phyloP scores from a whole-genome alignment of 1,140 invertebrate species.

The Mamestra configurata region DNA sequence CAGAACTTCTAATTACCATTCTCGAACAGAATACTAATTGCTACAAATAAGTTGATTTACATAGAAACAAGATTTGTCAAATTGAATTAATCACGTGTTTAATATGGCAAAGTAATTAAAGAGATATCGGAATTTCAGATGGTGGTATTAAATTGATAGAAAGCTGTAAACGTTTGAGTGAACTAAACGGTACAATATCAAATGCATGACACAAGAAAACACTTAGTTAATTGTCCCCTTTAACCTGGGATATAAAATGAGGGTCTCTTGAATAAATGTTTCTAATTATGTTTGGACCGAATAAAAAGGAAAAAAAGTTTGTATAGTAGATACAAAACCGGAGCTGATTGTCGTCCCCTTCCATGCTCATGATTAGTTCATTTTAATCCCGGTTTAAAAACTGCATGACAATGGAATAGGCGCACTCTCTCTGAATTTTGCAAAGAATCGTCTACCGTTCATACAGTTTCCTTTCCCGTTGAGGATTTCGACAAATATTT shows the following conservation, averaged over 20 bases:
- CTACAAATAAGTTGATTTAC: conserved; percentile 32
- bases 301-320: conserved; percentile 18
- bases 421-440: conserved; percentile 73
- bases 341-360: conserved; percentile 55
- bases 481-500: conserved; percentile 83
- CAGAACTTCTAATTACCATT: conserved; percentile 37
- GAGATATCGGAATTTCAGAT: conserved; percentile 11
- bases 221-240: conserved; percentile 14
- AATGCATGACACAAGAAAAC: conserved; percentile 41
- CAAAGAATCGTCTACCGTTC: conserved; percentile 73
- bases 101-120: conserved; percentile 19
- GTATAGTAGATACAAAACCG: conserved; percentile 39
- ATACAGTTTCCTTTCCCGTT: conserved; percentile 67
- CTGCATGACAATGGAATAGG: conserved; percentile 80
- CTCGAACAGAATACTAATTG: conserved; percentile 30
- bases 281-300: conserved; percentile 47
- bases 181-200: conserved; percentile 27
- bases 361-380: conserved; percentile 79
- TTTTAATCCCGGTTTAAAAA: conserved; percentile 85
- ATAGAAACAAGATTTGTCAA: conserved; percentile 32
- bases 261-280: conserved; percentile 44
- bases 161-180: conserved; percentile 24
- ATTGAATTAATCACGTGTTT: not conserved
- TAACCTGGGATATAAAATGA: conserved; percentile 33
- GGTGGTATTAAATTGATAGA: conserved; percentile 17